Conservation (phyloP, 2,797 vertebrate genomes). For the Novumbra hubbsi region DNA sequence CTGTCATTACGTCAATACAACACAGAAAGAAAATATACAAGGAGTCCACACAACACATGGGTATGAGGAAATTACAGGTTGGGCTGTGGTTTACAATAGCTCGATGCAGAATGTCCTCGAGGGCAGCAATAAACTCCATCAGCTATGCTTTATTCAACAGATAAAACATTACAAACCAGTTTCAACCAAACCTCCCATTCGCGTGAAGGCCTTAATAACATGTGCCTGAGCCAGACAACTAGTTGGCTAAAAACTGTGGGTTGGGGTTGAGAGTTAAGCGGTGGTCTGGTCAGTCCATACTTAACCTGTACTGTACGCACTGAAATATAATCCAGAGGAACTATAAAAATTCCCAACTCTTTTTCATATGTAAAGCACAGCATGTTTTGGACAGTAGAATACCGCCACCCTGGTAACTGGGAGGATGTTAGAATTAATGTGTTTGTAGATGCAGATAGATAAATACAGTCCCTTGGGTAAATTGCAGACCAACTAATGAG, state of each 20-base stretch:
- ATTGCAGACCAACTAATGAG: background rate
- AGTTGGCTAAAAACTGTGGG: background rate
- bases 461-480: background rate
- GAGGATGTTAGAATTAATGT: background rate
- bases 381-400: background rate
- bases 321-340: background rate
- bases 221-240: background rate
- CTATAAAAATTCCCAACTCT: background rate
- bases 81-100: background rate
- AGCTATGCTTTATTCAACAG: slow-evolving; percentile 13
- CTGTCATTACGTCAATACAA: slow-evolving; percentile 1
- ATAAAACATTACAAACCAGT: slow-evolving; percentile 12
- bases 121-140: slow-evolving; percentile 6
- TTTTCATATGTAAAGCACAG: background rate
- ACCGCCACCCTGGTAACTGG: background rate
- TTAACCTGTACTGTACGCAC: background rate
- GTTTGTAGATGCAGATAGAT: background rate
- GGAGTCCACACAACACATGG: background rate
- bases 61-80: background rate
- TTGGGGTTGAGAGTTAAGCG: background rate
- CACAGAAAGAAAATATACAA: slow-evolving; percentile 11
- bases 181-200: background rate
- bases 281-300: background rate
- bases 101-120: background rate
- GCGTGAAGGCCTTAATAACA: background rate